Percentiles rank a stretch among this genome's conserved stretches.
phyloP scores from a whole-genome alignment of 2,113 vertebrate species.

The Barnardius zonarius region DNA sequence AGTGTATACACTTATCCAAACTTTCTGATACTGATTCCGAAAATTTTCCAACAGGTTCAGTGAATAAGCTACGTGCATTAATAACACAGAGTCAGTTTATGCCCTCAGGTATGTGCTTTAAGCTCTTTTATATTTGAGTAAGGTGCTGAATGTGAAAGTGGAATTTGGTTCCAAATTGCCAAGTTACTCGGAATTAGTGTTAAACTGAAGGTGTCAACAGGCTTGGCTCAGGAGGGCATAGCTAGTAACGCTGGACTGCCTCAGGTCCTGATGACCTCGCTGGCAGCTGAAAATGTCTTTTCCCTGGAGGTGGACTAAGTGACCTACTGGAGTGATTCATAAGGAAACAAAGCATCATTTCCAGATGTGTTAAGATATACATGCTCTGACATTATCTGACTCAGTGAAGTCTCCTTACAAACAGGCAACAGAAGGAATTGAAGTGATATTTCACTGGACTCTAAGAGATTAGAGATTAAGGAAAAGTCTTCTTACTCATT shows the following conservation, averaged over 20 bases:
- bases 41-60: background rate
- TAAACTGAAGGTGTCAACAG: background rate
- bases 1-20: conserved; percentile 7
- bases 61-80: background rate
- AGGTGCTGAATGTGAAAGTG: background rate
- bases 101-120: conserved; percentile 14
- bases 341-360: background rate
- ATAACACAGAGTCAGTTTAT: background rate
- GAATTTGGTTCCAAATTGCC: background rate
- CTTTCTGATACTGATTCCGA: background rate
- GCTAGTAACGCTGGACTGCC: background rate
- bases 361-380: rapidly evolving
- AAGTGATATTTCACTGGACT: background rate
- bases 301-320: background rate
- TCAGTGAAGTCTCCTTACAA: background rate
- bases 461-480: background rate
- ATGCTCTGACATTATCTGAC: background rate
- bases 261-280: background rate
- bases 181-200: background rate
- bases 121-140: background rate
- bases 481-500: background rate
- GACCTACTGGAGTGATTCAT: background rate
- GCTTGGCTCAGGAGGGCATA: background rate
- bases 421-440: background rate
- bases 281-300: background rate